Base-by-base conservation (phyloP, 2,888 invertebrate species). In the Mythimna ferrago region DNA sequence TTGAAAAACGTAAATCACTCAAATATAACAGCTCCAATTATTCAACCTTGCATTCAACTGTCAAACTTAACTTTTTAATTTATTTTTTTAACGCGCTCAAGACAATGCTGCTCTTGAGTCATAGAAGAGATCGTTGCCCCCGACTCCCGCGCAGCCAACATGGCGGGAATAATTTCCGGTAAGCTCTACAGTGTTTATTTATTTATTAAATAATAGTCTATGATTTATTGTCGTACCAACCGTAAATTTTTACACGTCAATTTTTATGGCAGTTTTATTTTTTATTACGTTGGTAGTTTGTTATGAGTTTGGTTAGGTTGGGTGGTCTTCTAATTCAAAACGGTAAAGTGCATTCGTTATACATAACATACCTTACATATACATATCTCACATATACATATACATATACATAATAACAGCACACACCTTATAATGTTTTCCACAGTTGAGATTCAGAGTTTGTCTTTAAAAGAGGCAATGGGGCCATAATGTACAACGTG, bases 101-200 rank as follows among this genome's bases (percentile, higher is more conserved):
- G 88, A 90, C 90, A 90, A 88, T 87, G 88, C 86, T 65, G 32
- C 71, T 85, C 86, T 76, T 92, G 93, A 94, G 91, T 94, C 94
- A 93, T 88, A 89, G 87, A 89, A 80, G 85, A 89, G 94, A 91
- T 70, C 94, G 85, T 92, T 94, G 94, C 92, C 90, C 94, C 80
- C 93, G 92, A 88, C 93, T 94, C 94, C 94, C 93, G 94, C 94
- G 91, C 93, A 89, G 88, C 61, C 81, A 89, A 84, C 63, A 87
- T 83, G 87, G 80, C 82, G 81, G 88, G 84, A 88, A 88, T 86
- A 82, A 87, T 89, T 89, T 91, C 91, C 91, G 90, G 77, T 83
- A 84, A 85, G 71, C 82, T 85, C 77, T 44, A 84, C 82, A 80
- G 67, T 84, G 83, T 88, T 86, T 76, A 78, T 83, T 79, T 81